Evolutionary conservation across 2,888 invertebrate species (phyloP).

Genomic region (Fragum whitleyi): DNA sequence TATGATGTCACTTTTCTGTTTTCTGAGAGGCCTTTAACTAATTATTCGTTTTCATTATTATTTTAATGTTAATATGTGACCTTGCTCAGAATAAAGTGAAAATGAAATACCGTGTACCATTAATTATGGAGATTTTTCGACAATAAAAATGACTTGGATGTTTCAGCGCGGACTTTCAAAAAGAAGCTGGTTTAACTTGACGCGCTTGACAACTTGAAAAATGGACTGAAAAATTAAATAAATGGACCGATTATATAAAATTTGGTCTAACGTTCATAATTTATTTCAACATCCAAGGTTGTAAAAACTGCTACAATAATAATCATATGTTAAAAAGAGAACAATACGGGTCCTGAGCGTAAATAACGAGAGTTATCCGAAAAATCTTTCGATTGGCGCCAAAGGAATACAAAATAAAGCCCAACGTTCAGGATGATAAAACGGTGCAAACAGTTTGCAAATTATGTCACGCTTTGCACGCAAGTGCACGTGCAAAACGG

Average conservation of each 20-base stretch:
- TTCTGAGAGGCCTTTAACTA: neutral
- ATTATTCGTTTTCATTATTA: too few relatives aligned
- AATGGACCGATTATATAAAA: slow-evolving; percentile 42
- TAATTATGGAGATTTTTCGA: neutral
- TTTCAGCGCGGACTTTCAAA: slow-evolving; percentile 31
- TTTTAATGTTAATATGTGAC: neutral
- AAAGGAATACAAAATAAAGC: too few relatives aligned
- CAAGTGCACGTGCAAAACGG: too few relatives aligned
- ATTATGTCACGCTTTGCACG: too few relatives aligned
- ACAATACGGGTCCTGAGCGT: too few relatives aligned
- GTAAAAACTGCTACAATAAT: too few relatives aligned
- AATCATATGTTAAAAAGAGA: too few relatives aligned
- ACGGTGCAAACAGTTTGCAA: too few relatives aligned
- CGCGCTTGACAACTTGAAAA: slow-evolving; percentile 64
- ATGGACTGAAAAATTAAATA: slow-evolving; percentile 55
- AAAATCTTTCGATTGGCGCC: too few relatives aligned
- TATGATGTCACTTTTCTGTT: neutral
- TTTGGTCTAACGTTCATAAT: neutral
- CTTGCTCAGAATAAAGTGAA: neutral
- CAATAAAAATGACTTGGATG: slow-evolving; percentile 20
- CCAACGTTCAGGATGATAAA: too few relatives aligned
- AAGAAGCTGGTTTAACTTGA: slow-evolving; percentile 27
- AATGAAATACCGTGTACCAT: neutral
- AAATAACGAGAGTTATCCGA: too few relatives aligned
- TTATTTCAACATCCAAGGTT: too few relatives aligned